Evolutionary conservation across 2,797 vertebrate species (phyloP).

Genomic region (Pseudocheirus occidentalis): DNA sequence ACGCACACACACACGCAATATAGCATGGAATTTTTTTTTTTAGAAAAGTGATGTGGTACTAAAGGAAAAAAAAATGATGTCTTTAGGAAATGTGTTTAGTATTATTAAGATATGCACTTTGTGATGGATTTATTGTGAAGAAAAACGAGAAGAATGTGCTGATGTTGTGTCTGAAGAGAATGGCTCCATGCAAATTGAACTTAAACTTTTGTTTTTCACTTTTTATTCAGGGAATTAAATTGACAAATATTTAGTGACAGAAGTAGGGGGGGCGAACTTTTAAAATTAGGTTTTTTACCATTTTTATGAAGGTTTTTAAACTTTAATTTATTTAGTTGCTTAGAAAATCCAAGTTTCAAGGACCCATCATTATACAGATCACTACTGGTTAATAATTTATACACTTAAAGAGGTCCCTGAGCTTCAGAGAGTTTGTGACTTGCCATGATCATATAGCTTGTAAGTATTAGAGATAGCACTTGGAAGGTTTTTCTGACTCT

Average conservation of each 20-base stretch:
- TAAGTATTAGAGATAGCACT: not conserved
- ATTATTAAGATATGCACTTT: not conserved
- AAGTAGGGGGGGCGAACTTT: not conserved
- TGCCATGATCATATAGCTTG: not conserved
- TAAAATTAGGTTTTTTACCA: not conserved
- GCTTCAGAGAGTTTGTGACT: not conserved
- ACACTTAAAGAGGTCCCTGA: not conserved
- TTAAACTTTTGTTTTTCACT: not conserved
- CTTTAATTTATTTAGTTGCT: not conserved
- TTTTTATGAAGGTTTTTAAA: not conserved
- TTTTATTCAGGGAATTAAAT: not conserved
- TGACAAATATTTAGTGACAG: not conserved
- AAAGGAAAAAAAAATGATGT: not conserved
- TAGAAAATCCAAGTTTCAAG: not conserved
- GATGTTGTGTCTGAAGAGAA: not conserved
- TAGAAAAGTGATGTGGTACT: no score
- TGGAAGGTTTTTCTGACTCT: not conserved
- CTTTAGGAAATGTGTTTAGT: not conserved
- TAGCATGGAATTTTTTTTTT: no score
- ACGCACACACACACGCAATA: no score
- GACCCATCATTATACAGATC: not conserved
- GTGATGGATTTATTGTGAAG: not conserved
- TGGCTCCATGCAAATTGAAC: no score
- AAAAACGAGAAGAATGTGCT: not conserved
- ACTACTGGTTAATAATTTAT: not conserved